Evolutionary conservation across 2,113 vertebrate genomes (phyloP), one percentile per base, ranked within the genome.

Genomic region (Fulica atra): DNA sequence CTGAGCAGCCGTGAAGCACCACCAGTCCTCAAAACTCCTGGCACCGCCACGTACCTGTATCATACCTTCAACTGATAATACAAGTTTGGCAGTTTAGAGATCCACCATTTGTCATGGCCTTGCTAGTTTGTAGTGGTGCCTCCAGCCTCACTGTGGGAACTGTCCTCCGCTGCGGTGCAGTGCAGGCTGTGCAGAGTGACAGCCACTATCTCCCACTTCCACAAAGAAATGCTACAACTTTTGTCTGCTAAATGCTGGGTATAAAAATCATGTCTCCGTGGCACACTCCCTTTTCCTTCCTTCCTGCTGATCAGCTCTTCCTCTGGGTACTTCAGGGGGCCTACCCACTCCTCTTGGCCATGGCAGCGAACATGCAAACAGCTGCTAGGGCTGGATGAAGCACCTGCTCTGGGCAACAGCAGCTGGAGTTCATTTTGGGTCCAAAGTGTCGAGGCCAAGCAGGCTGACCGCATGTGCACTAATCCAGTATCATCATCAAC

Each of bases 371-470:
- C 87, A 87, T 66, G 59, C 89, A 92, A 91, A 94, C 97, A 97
- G 97, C 97, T 97, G 97, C 88, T 91, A 9, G 8, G 85, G 79
- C 93, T 97, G 96, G 93, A 96, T 94, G 96, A 96, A 97, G 94
- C 97, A 97, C 96, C 97, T 97, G 97, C 97, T 97, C 89, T 61
- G 78, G 89, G 71, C 80, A 96, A 31, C 89, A 97, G 96, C 97
- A 97, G 97, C 97, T 97, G 97, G 97, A 97, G 96, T 95, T 97
- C 97, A 96, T 96, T 97, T 96, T 97, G 94, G 96, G 96, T 97
- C 96, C 96, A 97, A 96, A 96, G 94, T 80, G 82, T 89, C 1
- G 46, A 88, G 96, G 96, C 97, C 93, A 95, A 93, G 94, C 87
- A 89, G 94, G 93, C 96, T 90, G 97, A 96, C 93, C 63, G 69